A percentile compares a stretch with the other conserved stretches of the same genome.
These are phyloP conservation scores for Ptychochromis oligacanthus DNA, from an alignment of 2,113 vertebrate genomes.

Conservation along the genomic window DNA sequence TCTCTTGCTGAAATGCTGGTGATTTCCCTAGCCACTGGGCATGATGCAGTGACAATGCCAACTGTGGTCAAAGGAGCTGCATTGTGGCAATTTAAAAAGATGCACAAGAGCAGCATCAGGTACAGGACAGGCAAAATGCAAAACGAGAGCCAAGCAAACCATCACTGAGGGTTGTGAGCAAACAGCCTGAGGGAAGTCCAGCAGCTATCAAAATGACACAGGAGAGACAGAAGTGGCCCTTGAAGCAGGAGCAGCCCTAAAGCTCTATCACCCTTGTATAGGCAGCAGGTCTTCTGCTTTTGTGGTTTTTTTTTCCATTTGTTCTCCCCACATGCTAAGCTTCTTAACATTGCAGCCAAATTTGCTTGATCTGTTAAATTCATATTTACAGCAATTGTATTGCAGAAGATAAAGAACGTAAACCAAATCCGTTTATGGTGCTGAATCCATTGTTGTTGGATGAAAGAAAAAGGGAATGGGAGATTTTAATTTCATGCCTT, in stretches of 20 bases:
- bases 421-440: conserved; percentile 75
- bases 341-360: conserved; percentile 75
- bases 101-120: neutral
- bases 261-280: conserved; percentile 39
- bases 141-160: conserved; percentile 35
- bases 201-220: conserved; percentile 37
- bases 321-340: conserved; percentile 64
- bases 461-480: conserved; percentile 51
- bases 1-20: conserved; percentile 23
- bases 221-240: conserved; percentile 24
- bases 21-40: conserved; percentile 35
- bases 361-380: conserved; percentile 78
- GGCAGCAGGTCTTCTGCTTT: conserved; percentile 49
- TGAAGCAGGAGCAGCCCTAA: conserved; percentile 35
- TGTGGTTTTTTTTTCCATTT: conserved; percentile 33
- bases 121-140: neutral
- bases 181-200: conserved; percentile 39
- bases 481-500: conserved; percentile 78
- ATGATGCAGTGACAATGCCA: conserved; percentile 7
- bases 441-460: conserved; percentile 75
- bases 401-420: conserved; percentile 73
- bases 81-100: conserved; percentile 30
- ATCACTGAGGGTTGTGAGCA: conserved; percentile 26
- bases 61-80: conserved; percentile 25
- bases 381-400: conserved; percentile 78